phyloP scores from a whole-genome alignment of 2,888 invertebrate genomes.

The Drosophila mimetica region DNA sequence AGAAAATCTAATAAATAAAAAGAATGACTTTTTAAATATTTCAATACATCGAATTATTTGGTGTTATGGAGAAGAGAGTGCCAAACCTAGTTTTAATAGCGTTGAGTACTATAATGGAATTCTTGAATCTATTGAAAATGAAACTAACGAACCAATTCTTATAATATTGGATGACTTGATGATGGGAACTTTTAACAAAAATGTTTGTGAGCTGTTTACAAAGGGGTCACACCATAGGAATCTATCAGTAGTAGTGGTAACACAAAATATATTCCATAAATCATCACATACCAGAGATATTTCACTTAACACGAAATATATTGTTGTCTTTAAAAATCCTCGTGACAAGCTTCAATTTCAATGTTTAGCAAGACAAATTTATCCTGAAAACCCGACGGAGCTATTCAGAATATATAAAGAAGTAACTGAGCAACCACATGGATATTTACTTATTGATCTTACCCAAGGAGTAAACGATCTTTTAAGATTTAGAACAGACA shows the following conservation, averaged over 20 bases:
- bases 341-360: neutral
- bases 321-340: too few relatives aligned
- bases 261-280: neutral
- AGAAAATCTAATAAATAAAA: too few relatives aligned
- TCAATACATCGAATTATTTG: too few relatives aligned
- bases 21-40: too few relatives aligned
- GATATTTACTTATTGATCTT: too few relatives aligned
- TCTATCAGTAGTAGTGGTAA: neutral
- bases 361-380: neutral
- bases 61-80: neutral
- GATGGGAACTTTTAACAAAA: conserved; percentile 10
- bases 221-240: neutral
- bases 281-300: neutral
- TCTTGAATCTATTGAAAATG: neutral
- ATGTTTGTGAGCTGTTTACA: neutral
- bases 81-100: neutral
- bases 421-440: too few relatives aligned
- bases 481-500: too few relatives aligned
- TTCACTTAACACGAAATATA: neutral
- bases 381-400: neutral
- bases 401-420: neutral
- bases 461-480: too few relatives aligned
- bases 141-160: neutral
- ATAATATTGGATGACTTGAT: conserved; percentile 5
- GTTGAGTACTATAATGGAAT: neutral